A percentile compares a stretch with the other conserved stretches of the same genome.
These are phyloP conservation scores for Ctenoplectra terminalis DNA, from an alignment of 1,140 invertebrate species.

Conservation along the genomic window DNA sequence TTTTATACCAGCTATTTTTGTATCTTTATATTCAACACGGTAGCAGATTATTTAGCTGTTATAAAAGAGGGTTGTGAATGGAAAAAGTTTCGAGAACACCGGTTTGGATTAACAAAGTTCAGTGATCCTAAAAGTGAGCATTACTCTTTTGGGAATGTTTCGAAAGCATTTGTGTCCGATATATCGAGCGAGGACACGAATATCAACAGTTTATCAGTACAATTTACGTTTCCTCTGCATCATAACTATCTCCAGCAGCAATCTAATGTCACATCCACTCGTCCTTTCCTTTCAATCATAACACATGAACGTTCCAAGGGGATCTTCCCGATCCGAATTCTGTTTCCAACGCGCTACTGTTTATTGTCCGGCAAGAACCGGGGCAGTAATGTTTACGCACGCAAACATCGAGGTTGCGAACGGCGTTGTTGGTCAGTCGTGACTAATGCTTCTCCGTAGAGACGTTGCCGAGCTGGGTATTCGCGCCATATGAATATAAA, in stretches of 20 bases:
- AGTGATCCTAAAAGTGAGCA: no score
- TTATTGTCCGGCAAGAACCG: neutral
- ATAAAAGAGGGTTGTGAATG: no score
- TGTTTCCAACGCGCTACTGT: neutral
- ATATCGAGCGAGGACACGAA: no score
- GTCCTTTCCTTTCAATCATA: neutral
- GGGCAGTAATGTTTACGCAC: neutral
- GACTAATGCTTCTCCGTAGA: slow-evolving; percentile 36
- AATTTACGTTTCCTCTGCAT: neutral
- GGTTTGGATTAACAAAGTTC: no score
- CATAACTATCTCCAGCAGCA: neutral
- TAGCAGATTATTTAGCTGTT: no score
- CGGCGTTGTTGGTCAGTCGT: slow-evolving; percentile 26
- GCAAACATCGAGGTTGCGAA: slow-evolving; percentile 1
- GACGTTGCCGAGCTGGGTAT: slow-evolving; percentile 25
- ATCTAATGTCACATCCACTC: no score
- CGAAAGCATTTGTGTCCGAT: no score
- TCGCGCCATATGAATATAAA: slow-evolving; percentile 33
- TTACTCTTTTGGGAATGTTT: no score
- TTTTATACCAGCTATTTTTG: no score
- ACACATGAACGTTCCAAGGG: neutral
- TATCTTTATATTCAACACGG: no score
- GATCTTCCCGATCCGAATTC: neutral
- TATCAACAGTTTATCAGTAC: no score
- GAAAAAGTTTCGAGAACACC: no score